These are phyloP conservation scores for Conistra vaccinii DNA, from an alignment of 2,888 invertebrate species.

Conservation along the genomic window DNA sequence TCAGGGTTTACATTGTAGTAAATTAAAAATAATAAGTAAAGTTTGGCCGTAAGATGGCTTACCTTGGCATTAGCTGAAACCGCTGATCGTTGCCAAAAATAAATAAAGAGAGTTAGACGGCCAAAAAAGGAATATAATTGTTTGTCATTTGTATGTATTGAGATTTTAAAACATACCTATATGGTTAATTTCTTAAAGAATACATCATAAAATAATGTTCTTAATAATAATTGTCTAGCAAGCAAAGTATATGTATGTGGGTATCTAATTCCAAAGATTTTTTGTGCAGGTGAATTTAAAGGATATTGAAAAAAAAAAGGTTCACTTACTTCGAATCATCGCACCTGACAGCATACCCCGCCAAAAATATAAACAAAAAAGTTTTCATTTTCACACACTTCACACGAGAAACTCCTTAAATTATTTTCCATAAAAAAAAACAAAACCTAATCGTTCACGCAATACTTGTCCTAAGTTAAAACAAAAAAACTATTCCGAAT, in stretches of 20 bases:
- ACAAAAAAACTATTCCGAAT: conserved; percentile 5
- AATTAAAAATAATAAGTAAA: not conserved
- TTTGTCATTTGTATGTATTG: not conserved
- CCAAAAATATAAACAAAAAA: conserved; percentile 77
- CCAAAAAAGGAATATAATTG: conserved; percentile 17
- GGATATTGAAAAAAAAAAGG: not conserved
- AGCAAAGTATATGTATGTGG: not conserved
- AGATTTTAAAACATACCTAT: not conserved
- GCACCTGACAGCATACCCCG: conserved; percentile 80
- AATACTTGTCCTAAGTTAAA: not conserved
- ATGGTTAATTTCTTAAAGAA: not conserved
- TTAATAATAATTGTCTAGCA: not conserved
- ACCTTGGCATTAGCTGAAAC: conserved; percentile 4
- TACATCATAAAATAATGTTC: not conserved
- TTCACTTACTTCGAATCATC: conserved; percentile 81
- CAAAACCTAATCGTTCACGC: conserved; percentile 4
- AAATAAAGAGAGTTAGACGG: conserved; percentile 31
- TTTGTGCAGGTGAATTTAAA: not conserved
- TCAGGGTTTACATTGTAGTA: not conserved
- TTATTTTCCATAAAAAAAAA: conserved; percentile 28
- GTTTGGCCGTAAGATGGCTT: not conserved
- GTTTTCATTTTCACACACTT: conserved; percentile 73
- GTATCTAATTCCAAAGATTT: too few relatives aligned
- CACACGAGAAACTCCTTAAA: conserved; percentile 49
- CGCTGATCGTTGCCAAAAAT: conserved; percentile 31